Conservation (phyloP, 2,797 vertebrate genomes). For the Babyrousa celebensis region DNA sequence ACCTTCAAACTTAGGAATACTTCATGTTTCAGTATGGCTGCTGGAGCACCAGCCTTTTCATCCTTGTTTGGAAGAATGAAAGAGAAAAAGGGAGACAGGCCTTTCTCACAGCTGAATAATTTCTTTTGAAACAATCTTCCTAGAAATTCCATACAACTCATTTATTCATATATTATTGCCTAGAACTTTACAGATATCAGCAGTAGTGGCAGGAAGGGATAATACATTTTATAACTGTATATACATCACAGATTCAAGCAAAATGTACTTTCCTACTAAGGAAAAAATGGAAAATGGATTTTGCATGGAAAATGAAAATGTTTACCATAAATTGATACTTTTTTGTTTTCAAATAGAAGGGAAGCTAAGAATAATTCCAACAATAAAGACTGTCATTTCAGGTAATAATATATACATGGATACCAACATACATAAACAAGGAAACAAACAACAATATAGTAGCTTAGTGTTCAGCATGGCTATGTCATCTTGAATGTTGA, state of each 20-base stretch:
- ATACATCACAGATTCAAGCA: not conserved
- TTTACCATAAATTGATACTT: not conserved
- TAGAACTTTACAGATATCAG: not conserved
- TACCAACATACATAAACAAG: not conserved
- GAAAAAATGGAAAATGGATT: not conserved
- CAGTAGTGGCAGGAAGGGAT: not conserved
- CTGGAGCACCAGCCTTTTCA: not conserved
- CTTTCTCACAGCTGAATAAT: not conserved
- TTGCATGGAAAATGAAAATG: not conserved
- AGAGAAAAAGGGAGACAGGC: not conserved
- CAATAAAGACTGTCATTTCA: not conserved
- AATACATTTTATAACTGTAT: conserved; percentile 11
- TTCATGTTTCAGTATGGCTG: not conserved
- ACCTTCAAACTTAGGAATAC: not conserved
- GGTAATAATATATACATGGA: not conserved
- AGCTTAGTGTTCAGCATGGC: not conserved
- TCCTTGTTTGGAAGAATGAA: not conserved
- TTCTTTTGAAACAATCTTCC: conserved; percentile 1
- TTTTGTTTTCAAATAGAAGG: not conserved
- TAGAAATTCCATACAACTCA: not conserved
- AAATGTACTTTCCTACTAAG: not conserved
- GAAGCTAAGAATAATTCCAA: not conserved
- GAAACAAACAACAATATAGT: not conserved
- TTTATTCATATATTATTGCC: not conserved
- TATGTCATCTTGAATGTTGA: not conserved